Evolutionary conservation across 2,797 vertebrate species (phyloP).

Genomic region (Microhierax caerulescens): DNA sequence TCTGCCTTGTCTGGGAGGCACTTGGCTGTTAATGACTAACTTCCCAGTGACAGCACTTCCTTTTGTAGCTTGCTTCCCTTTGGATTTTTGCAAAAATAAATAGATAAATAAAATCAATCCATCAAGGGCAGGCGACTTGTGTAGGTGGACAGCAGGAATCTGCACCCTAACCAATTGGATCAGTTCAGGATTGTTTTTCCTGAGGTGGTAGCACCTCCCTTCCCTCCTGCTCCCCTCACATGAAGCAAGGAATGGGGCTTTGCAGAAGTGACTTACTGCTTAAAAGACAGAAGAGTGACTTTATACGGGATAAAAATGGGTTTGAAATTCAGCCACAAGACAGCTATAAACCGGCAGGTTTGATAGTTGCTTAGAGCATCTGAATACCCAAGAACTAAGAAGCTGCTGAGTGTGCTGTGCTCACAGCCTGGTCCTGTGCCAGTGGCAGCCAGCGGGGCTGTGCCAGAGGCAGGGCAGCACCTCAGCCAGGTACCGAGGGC

Average conservation of each 20-base stretch:
- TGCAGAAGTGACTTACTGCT: neutral
- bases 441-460: neutral
- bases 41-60: constrained; percentile 6
- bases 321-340: neutral
- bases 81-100: neutral
- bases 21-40: constrained; percentile 60
- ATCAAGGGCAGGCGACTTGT: neutral
- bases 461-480: neutral
- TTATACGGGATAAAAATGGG: neutral
- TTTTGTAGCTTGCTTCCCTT: neutral
- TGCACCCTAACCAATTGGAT: neutral
- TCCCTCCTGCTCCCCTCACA: neutral
- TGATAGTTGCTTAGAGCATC: neutral
- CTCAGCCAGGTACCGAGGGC: too few species aligned
- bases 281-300: neutral
- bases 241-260: neutral
- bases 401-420: neutral
- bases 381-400: neutral
- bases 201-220: neutral
- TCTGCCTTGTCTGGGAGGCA: neutral
- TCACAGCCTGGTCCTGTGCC: neutral
- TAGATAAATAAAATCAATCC: constrained; percentile 32
- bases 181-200: neutral
- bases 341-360: neutral
- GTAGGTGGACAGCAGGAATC: constrained; percentile 42